Percentiles rank a stretch among this genome's conserved stretches.
phyloP scores from a whole-genome alignment of 2,888 invertebrate species.

The Gortyna flavago region DNA sequence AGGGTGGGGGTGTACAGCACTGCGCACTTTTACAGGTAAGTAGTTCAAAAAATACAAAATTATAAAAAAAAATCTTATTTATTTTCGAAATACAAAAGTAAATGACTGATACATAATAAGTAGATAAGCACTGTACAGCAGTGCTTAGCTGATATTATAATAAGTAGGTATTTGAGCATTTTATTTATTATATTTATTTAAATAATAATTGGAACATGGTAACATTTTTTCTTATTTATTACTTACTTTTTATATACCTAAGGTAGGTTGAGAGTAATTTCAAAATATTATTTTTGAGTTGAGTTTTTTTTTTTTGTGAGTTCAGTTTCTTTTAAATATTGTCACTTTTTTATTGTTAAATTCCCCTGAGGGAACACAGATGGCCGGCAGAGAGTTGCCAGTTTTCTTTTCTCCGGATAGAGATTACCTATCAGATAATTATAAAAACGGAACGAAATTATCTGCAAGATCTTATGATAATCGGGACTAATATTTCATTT shows the following conservation, averaged over 20 bases:
- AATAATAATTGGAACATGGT: constrained; percentile 5
- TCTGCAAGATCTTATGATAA: background rate
- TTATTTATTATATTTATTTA: background rate
- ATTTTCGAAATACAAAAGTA: constrained; percentile 29
- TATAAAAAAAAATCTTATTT: constrained; percentile 12
- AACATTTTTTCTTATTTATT: constrained; percentile 1
- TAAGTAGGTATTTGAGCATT: constrained; percentile 36
- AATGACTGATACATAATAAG: constrained; percentile 32
- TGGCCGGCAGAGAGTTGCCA: too few relatives aligned
- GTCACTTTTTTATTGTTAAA: too few relatives aligned
- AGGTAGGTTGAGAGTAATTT: background rate
- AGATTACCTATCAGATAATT: background rate
- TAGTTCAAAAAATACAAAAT: background rate
- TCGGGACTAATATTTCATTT: background rate
- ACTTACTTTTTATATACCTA: background rate
- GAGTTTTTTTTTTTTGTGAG: background rate
- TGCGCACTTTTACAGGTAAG: too few relatives aligned
- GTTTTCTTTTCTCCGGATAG: background rate
- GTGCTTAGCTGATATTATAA: too few relatives aligned
- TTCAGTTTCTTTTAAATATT: too few relatives aligned
- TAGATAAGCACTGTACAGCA: too few relatives aligned
- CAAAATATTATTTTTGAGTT: background rate
- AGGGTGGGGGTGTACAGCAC: too few relatives aligned
- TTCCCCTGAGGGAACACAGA: too few relatives aligned
- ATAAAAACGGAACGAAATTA: background rate